These are phyloP conservation scores for Anhinga rufa DNA, from an alignment of 2,113 vertebrate genomes.

Conservation along the genomic window DNA sequence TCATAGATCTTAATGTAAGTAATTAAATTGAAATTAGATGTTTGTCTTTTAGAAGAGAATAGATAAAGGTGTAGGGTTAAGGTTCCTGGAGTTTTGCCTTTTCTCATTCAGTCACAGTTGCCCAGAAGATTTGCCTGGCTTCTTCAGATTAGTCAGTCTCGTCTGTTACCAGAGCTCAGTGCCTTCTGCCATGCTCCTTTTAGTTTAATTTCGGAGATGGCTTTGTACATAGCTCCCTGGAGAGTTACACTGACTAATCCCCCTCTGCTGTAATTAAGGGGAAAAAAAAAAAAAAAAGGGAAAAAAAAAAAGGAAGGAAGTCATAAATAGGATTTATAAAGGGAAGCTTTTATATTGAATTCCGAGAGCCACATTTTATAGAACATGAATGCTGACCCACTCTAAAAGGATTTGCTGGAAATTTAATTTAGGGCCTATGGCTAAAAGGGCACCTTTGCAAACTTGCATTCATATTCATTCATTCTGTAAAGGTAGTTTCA, in stretches of 20 bases:
- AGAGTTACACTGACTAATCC: slow-evolving; percentile 83
- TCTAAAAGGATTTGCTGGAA: slow-evolving; percentile 88
- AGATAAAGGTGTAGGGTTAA: neutral
- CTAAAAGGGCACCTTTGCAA: slow-evolving; percentile 70
- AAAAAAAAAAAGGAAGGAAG: slow-evolving; percentile 72
- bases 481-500: slow-evolving; percentile 30
- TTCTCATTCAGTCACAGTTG: neutral
- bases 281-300: slow-evolving; percentile 31
- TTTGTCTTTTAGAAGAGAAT: neutral
- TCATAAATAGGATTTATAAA: slow-evolving; percentile 91
- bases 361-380: slow-evolving; percentile 78
- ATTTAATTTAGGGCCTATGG: slow-evolving; percentile 80
- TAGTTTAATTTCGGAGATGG: slow-evolving; percentile 77
- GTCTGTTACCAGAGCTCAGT: slow-evolving; percentile 48
- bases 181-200: slow-evolving; percentile 70
- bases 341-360: slow-evolving; percentile 83
- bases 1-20: slow-evolving; percentile 1
- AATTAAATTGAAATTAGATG: slow-evolving; percentile 26
- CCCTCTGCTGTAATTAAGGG: slow-evolving; percentile 92
- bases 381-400: slow-evolving; percentile 81
- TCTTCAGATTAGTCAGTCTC: slow-evolving; percentile 55
- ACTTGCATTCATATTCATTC: slow-evolving; percentile 61
- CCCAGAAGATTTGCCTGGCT: slow-evolving; percentile 42
- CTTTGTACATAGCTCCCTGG: slow-evolving; percentile 72
- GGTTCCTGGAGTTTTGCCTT: neutral